Conservation (phyloP, 2,797 vertebrate species). For the Limnodromus scolopaceus region DNA sequence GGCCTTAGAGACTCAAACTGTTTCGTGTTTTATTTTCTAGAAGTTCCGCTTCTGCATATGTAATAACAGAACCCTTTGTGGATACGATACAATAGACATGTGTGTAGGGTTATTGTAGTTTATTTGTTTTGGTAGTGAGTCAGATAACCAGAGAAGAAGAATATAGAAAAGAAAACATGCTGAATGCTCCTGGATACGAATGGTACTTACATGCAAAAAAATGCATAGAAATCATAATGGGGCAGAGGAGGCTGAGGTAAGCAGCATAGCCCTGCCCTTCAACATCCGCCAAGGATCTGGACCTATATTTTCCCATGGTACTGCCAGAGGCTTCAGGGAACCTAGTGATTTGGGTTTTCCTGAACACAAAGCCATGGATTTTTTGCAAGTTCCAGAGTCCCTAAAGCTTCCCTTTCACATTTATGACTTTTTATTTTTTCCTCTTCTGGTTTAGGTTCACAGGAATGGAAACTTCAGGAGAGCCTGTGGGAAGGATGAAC, state of each 20-base stretch:
- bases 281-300: neutral
- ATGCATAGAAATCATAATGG: neutral
- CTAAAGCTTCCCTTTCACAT: neutral
- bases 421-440: neutral
- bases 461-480: neutral
- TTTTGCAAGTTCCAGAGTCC: neutral
- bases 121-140: conserved; percentile 68
- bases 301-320: neutral
- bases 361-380: neutral
- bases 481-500: neutral
- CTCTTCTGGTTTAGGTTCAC: neutral
- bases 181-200: conserved; percentile 1
- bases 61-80: conserved; percentile 73
- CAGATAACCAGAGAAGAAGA: conserved; percentile 60
- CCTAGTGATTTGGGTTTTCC: neutral
- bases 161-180: conserved; percentile 42
- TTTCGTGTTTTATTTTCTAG: conserved; percentile 73
- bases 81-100: conserved; percentile 46
- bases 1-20: conserved; percentile 75
- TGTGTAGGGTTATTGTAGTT: conserved; percentile 67
- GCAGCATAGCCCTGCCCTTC: neutral
- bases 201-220: conserved; percentile 2
- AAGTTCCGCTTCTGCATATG: conserved; percentile 75
- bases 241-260: neutral
- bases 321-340: conserved; percentile 6